Base-by-base conservation (phyloP, 2,113 vertebrate species). In the Synchiropus splendidus region DNA sequence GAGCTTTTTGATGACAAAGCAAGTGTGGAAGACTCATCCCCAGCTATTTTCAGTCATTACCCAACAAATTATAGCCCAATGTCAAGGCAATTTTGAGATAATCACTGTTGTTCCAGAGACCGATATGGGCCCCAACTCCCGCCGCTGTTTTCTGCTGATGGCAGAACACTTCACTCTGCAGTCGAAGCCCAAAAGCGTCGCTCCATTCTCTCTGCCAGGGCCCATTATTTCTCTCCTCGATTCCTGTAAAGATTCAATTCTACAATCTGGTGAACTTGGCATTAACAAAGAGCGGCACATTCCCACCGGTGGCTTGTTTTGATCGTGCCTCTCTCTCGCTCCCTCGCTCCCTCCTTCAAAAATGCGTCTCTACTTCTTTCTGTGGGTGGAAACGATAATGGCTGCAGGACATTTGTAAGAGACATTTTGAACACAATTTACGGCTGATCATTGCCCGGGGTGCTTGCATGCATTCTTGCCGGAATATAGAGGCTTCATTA, bases 11-110 rank as follows among this genome's bases (percentile, higher is more conserved):
- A 75, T 72, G 54, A 61, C 58, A 59, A 43, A 36, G 58, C 67
- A 64, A 58, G 72, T 63, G 64, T 36, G 54, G 45, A 64, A 49
- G 53, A 64, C 61, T 64, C 65, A 62, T 61, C 47, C 48, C 53
- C 45, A 13, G 52, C 61, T 65, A n/a, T 75, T 71, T 74, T 64
- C 64, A 64, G 56, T 70, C 72, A 71, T 76, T 74, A 75, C 65
- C 64, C 48, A 52, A 58, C 50, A 75, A 77, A 80, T 74, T 64
- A 72, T 64, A 59, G 58, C 52, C 39, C 56, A 70, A 71, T 72
- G 69, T 73, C 68, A 44, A 69, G 54, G 65, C 74, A 69, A 78
- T 81, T 76, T 77, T 55, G 55, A 45, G 52, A 69, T 68, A 79
- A 74, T 63, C 59, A 67, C 61, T 64, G 54, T 64, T 67, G 61